Evolutionary conservation across 2,113 vertebrate genomes (phyloP).

Genomic region (Engystomops pustulosus): DNA sequence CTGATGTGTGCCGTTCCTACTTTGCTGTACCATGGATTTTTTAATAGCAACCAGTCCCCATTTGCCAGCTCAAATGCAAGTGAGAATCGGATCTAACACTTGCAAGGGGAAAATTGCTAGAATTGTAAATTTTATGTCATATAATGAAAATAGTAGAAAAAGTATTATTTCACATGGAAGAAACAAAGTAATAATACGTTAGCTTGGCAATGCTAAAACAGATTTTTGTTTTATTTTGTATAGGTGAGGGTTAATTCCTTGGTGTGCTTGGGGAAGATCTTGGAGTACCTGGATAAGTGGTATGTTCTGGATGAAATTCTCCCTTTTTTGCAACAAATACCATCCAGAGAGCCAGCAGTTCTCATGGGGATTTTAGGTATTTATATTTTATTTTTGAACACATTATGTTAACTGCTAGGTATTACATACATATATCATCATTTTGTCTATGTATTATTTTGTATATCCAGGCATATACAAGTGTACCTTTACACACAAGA

Average conservation of each 20-base stretch:
- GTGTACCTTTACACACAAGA: constrained; percentile 97
- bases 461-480: constrained; percentile 91
- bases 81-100: too few species aligned
- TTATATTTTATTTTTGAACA: background rate
- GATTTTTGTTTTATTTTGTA: background rate
- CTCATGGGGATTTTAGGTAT: constrained; percentile 98
- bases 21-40: too few species aligned
- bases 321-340: constrained; percentile 97
- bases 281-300: constrained; percentile 99
- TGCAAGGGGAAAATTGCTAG: too few species aligned
- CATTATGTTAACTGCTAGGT: background rate
- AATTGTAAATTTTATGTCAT: too few species aligned
- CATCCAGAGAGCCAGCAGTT: constrained; percentile 94
- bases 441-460: background rate
- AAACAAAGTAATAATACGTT: too few species aligned
- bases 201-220: too few species aligned
- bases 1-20: too few species aligned
- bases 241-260: constrained; percentile 97
- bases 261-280: constrained; percentile 96
- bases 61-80: too few species aligned
- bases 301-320: constrained; percentile 97
- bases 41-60: too few species aligned
- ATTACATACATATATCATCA: background rate
- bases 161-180: too few species aligned
- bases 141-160: too few species aligned